These are phyloP conservation scores for Aphidius gifuensis DNA, from an alignment of 1,140 invertebrate genomes.

Conservation along the genomic window DNA sequence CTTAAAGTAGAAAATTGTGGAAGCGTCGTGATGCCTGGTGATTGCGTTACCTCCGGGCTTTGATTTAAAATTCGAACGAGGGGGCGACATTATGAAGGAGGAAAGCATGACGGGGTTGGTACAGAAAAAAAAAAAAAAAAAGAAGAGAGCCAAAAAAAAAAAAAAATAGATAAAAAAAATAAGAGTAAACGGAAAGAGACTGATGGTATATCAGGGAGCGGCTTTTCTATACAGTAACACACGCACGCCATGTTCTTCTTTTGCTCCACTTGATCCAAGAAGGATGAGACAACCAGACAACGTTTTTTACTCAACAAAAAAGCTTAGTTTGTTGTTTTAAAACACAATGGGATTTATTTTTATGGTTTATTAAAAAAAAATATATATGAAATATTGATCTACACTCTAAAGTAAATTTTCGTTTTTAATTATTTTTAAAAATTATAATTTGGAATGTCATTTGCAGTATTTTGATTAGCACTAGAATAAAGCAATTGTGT, in stretches of 20 bases:
- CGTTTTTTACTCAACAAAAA: no score
- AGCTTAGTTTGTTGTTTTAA: no score
- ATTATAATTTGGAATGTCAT: no score
- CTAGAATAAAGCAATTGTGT: no score
- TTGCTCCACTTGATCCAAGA: no score
- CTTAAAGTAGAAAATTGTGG: conserved; percentile 59
- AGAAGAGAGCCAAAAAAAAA: conserved; percentile 25
- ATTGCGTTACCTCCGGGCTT: conserved; percentile 57
- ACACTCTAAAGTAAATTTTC: no score
- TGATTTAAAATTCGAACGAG: conserved; percentile 57
- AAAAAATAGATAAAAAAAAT: conserved; percentile 29
- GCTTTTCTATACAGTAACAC: neutral
- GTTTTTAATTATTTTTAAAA: no score
- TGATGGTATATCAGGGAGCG: conserved; percentile 19
- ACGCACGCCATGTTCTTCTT: conserved; percentile 7
- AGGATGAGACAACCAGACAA: no score
- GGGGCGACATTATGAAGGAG: conserved; percentile 36
- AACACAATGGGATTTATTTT: no score
- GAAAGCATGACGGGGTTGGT: conserved; percentile 17
- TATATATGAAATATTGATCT: no score
- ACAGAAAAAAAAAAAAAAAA: conserved; percentile 13
- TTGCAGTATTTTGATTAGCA: no score
- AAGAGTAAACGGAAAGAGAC: conserved; percentile 4
- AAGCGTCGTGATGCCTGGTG: conserved; percentile 58
- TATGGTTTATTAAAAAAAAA: no score